Evolutionary conservation across 1,140 invertebrate species (phyloP).

Genomic region (Vanessa atalanta): DNA sequence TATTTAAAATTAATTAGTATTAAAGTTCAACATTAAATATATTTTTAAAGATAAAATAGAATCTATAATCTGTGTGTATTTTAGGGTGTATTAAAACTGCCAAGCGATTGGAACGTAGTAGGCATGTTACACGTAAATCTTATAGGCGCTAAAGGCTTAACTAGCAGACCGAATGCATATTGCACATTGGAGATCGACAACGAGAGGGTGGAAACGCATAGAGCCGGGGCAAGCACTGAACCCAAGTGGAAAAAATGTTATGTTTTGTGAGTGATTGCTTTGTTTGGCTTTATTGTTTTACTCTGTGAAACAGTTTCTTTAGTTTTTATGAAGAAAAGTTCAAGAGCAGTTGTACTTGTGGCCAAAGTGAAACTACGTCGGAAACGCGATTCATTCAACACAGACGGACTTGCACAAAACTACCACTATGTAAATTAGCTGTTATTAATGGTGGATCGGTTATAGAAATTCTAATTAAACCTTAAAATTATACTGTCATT

Average conservation of each 20-base stretch:
- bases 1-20: too few species aligned
- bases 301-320: not conserved
- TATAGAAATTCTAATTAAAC: too few species aligned
- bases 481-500: too few species aligned
- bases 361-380: too few species aligned
- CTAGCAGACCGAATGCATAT: constrained; percentile 96
- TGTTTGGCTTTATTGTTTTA: not conserved
- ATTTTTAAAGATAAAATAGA: not conserved
- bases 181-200: constrained; percentile 97
- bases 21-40: too few species aligned
- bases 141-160: constrained; percentile 90
- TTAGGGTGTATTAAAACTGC: constrained; percentile 70
- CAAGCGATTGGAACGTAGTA: constrained; percentile 89
- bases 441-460: too few species aligned
- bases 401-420: too few species aligned
- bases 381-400: too few species aligned
- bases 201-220: constrained; percentile 95
- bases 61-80: constrained; percentile 28
- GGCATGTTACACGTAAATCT: constrained; percentile 93
- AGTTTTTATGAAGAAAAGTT: not conserved
- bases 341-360: not conserved
- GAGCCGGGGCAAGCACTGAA: constrained; percentile 94
- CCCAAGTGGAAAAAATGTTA: constrained; percentile 98
- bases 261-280: constrained; percentile 90
- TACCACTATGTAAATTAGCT: too few species aligned